Evolutionary conservation across 2,888 invertebrate genomes (phyloP).

Genomic region (Eucera pruinosa): DNA sequence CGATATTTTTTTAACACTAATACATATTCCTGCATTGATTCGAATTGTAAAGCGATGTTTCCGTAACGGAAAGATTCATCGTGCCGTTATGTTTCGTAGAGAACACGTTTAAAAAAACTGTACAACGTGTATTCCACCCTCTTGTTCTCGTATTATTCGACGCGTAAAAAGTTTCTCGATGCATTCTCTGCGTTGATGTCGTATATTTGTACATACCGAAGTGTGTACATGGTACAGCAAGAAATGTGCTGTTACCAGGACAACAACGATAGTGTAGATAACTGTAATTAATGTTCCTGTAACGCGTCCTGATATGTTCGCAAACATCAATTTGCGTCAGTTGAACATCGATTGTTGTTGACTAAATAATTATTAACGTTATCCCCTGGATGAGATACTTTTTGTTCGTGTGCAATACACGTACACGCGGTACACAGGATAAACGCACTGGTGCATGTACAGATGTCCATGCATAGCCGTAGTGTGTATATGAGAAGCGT

Average conservation of each 20-base stretch:
- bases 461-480: neutral
- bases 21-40: conserved; percentile 4
- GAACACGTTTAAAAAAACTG: conserved; percentile 19
- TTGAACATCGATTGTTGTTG: conserved; percentile 43
- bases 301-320: conserved; percentile 35
- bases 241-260: conserved; percentile 41
- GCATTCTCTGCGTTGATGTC: conserved; percentile 9
- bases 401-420: conserved; percentile 4
- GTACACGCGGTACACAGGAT: neutral
- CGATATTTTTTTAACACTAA: neutral
- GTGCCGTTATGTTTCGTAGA: neutral
- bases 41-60: neutral
- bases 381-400: conserved; percentile 39
- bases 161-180: conserved; percentile 26
- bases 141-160: conserved; percentile 3
- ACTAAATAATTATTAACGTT: conserved; percentile 60
- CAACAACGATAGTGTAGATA: conserved; percentile 36
- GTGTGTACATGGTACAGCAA: conserved; percentile 8
- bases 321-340: conserved; percentile 57
- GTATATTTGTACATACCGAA: conserved; percentile 7
- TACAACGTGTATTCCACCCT: conserved; percentile 2
- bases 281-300: conserved; percentile 52
- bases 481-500: conserved; percentile 13
- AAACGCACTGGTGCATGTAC: neutral
- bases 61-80: neutral